These are phyloP conservation scores for Labeo rohita DNA, from an alignment of 2,113 vertebrate genomes.

Conservation along the genomic window DNA sequence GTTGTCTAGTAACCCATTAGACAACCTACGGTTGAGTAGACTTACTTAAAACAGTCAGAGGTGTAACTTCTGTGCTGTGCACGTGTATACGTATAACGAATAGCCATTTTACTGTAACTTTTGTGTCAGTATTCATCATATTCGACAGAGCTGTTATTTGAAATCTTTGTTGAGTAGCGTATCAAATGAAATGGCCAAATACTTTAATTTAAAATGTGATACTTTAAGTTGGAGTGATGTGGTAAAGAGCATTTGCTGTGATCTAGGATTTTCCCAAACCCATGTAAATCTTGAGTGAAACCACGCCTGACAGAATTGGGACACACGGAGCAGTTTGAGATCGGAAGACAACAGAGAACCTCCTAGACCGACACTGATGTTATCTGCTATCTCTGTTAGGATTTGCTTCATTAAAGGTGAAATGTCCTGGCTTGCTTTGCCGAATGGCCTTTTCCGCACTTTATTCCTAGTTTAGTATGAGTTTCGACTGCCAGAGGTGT, in stretches of 20 bases:
- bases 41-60: background rate
- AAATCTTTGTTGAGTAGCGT: background rate
- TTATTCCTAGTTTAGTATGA: background rate
- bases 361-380: conserved; percentile 16
- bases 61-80: background rate
- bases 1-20: background rate
- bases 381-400: conserved; percentile 18
- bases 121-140: background rate
- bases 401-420: conserved; percentile 7
- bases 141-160: background rate
- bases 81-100: background rate
- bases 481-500: background rate
- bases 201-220: background rate
- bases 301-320: conserved; percentile 54
- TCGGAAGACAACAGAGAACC: background rate
- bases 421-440: conserved; percentile 2
- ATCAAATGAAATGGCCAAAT: background rate
- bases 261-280: conserved; percentile 33
- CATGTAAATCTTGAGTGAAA: conserved; percentile 43
- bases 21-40: background rate
- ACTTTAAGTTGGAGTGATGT: conserved; percentile 1
- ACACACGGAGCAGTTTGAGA: conserved; percentile 16
- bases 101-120: background rate
- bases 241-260: background rate
- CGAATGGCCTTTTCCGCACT: background rate